phyloP scores from a whole-genome alignment of 2,113 vertebrate genomes.

The Otus sunia region DNA sequence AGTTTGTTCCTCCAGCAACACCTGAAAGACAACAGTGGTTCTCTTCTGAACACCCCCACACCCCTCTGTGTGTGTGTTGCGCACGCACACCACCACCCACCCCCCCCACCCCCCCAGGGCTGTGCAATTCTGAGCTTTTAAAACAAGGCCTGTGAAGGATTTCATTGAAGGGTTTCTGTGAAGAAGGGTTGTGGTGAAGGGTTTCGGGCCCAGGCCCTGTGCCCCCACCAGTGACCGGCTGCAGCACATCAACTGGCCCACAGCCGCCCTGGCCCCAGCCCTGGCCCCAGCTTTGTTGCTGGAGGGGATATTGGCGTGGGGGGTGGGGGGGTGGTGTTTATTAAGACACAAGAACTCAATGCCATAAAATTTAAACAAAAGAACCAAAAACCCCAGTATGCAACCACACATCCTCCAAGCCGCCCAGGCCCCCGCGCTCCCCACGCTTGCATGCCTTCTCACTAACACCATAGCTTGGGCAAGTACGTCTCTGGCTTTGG shows the following conservation, averaged over 20 bases:
- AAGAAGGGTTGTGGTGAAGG: no score
- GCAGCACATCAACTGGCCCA: background rate
- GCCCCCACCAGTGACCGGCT: background rate
- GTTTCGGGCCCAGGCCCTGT: rapidly evolving
- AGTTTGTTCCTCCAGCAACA: background rate
- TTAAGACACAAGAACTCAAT: background rate
- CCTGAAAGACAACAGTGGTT: no score
- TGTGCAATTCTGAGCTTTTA: background rate
- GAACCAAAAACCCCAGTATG: rapidly evolving
- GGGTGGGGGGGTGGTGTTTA: no score
- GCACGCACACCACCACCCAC: no score
- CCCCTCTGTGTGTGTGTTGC: background rate
- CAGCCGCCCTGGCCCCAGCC: rapidly evolving
- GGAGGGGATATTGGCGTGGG: background rate
- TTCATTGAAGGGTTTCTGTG: no score
- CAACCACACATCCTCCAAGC: background rate
- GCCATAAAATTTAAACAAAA: background rate
- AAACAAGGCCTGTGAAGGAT: rapidly evolving
- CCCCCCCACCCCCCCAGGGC: no score
- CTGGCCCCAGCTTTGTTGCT: background rate
- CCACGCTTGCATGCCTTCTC: no score
- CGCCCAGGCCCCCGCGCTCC: rapidly evolving
- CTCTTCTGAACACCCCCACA: background rate
- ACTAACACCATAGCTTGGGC: background rate
- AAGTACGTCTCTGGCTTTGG: background rate